A percentile compares a stretch with the other conserved stretches of the same genome.
These are phyloP conservation scores for Imbricaverruca yamaguchii DNA, from an alignment of 2,888 invertebrate species.

Conservation along the genomic window DNA sequence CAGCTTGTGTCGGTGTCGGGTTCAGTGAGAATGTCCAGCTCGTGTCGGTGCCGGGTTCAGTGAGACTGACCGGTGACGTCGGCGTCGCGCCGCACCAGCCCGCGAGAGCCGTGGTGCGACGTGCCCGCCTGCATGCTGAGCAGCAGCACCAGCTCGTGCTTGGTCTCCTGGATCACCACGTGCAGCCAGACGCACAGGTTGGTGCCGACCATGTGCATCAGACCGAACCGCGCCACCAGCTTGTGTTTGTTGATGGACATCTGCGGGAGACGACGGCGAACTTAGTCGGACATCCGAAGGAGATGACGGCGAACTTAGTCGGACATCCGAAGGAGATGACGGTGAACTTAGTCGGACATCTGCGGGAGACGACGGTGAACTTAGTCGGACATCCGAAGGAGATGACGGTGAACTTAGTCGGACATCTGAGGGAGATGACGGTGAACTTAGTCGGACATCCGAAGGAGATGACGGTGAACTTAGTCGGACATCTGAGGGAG, in stretches of 20 bases:
- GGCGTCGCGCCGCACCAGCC: neutral
- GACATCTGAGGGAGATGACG: constrained; percentile 59
- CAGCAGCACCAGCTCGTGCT: constrained; percentile 86
- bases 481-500: constrained; percentile 60
- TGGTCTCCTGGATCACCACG: constrained; percentile 87
- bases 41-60: neutral
- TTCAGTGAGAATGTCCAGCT: neutral
- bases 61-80: neutral
- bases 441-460: constrained; percentile 57
- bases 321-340: constrained; percentile 60
- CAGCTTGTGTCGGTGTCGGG: neutral
- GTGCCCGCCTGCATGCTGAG: neutral
- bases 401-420: constrained; percentile 29
- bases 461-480: constrained; percentile 37
- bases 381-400: constrained; percentile 60
- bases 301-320: neutral
- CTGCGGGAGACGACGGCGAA: constrained; percentile 46
- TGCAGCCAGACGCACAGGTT: constrained; percentile 96
- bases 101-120: neutral
- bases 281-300: constrained; percentile 59
- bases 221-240: constrained; percentile 77
- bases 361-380: constrained; percentile 43
- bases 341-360: constrained; percentile 54
- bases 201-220: constrained; percentile 98
- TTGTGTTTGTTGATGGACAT: constrained; percentile 59